Percentiles rank a stretch among this genome's conserved stretches.
These are phyloP conservation scores for Hylaeus anthracinus DNA, from an alignment of 1,140 invertebrate genomes.

Conservation along the genomic window DNA sequence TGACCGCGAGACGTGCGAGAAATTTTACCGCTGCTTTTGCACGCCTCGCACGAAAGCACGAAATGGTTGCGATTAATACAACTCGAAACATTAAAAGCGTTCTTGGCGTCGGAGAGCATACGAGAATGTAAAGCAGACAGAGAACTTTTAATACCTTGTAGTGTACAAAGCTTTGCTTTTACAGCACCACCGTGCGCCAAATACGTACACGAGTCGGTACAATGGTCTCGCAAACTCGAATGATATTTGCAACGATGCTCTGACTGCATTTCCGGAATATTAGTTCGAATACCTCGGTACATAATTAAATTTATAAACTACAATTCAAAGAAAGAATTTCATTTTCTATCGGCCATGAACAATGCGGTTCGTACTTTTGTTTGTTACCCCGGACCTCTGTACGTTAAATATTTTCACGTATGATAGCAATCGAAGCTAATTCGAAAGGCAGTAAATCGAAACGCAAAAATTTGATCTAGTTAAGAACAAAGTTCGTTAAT, in stretches of 20 bases:
- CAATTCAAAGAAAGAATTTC: no score
- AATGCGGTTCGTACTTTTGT: no score
- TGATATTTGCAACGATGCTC: slow-evolving; percentile 16
- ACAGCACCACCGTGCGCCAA: neutral
- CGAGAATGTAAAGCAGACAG: slow-evolving; percentile 6
- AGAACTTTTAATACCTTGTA: slow-evolving; percentile 34
- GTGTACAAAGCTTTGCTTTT: slow-evolving; percentile 33
- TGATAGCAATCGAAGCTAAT: no score
- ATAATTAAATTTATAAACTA: no score
- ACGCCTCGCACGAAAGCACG: slow-evolving; percentile 4
- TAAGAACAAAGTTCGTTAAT: neutral
- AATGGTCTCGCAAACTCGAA: slow-evolving; percentile 14
- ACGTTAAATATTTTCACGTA: no score
- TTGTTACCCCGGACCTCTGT: no score
- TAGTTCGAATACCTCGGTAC: neutral
- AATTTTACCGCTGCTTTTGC: slow-evolving; percentile 15
- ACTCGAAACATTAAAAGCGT: slow-evolving; percentile 57
- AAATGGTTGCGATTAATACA: slow-evolving; percentile 48
- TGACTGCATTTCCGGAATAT: neutral
- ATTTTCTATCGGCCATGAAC: no score
- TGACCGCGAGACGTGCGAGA: slow-evolving; percentile 5
- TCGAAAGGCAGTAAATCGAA: no score
- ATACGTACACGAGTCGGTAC: neutral
- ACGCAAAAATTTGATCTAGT: neutral
- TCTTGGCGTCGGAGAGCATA: slow-evolving; percentile 17